Evolutionary conservation across 2,797 vertebrate genomes (phyloP).

Genomic region (Pangasius larnaudii): DNA sequence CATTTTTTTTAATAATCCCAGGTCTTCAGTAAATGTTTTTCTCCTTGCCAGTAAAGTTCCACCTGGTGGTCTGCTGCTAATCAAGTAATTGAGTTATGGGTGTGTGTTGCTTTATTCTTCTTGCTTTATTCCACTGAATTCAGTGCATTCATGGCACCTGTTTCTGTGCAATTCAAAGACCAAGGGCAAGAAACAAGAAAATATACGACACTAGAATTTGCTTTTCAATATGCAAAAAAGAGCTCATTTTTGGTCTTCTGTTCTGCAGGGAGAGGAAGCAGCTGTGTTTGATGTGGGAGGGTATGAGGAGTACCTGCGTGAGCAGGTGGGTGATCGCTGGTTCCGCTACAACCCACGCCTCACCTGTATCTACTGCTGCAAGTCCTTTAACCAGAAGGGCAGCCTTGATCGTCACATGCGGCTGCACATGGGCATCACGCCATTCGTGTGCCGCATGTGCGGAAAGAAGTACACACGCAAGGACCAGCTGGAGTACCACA

Average conservation of each 20-base stretch:
- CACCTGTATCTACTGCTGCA: constrained; percentile 98
- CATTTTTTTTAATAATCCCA: neutral
- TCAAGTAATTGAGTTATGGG: neutral
- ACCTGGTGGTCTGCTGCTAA: neutral
- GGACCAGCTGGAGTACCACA: constrained; percentile 98
- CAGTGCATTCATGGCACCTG: neutral
- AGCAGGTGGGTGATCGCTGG: constrained; percentile 97
- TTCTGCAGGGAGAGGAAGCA: constrained; percentile 85
- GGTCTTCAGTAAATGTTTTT: neutral
- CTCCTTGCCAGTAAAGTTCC: neutral
- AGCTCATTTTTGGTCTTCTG: constrained; percentile 21
- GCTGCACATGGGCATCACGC: constrained; percentile 98
- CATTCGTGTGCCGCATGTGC: constrained; percentile 95
- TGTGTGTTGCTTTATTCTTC: neutral
- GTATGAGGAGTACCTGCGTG: constrained; percentile 95
- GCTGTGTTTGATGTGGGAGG: constrained; percentile 90
- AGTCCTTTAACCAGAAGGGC: constrained; percentile 99
- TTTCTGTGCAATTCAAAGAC: neutral
- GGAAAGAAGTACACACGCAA: constrained; percentile 99
- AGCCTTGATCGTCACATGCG: constrained; percentile 98
- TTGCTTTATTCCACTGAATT: neutral
- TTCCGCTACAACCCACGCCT: constrained; percentile 97
- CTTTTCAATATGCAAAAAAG: neutral
- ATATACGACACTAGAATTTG: neutral
- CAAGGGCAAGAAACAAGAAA: neutral